These are phyloP conservation scores for Onychorhynchus coronatus DNA, from an alignment of 2,113 vertebrate genomes.

Conservation along the genomic window DNA sequence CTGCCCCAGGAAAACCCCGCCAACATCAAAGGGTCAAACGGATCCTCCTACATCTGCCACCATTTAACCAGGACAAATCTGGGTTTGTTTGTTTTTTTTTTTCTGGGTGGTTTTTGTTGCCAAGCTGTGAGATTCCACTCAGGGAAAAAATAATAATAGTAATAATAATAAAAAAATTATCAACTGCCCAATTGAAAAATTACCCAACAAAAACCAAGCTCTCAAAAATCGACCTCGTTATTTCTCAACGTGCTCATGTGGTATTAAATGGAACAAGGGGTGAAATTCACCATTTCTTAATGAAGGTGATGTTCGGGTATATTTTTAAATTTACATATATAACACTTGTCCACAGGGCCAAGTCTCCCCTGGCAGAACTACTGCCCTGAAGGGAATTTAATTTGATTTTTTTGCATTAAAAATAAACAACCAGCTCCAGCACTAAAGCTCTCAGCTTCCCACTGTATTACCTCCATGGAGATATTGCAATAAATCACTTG, in stretches of 20 bases:
- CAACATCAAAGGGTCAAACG: neutral
- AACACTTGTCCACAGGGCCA: neutral
- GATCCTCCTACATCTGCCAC: neutral
- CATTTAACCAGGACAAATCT: neutral
- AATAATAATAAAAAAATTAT: no score
- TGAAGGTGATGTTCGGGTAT: neutral
- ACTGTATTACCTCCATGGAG: fast-evolving
- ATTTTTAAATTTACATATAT: neutral
- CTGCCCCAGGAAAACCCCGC: neutral
- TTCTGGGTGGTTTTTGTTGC: neutral
- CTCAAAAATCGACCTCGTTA: neutral
- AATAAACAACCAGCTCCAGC: neutral
- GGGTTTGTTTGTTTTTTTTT: no score
- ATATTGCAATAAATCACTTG: neutral
- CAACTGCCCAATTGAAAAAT: neutral
- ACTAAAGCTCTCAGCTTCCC: neutral
- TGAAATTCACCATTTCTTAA: neutral
- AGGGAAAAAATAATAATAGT: neutral
- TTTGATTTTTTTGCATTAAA: neutral
- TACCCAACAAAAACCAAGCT: neutral
- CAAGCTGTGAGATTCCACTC: neutral
- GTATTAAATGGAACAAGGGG: neutral
- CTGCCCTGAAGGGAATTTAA: neutral
- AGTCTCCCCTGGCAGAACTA: neutral
- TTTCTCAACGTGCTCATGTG: neutral